phyloP scores from a whole-genome alignment of 1,140 invertebrate genomes.

The Heliconius melpomene region DNA sequence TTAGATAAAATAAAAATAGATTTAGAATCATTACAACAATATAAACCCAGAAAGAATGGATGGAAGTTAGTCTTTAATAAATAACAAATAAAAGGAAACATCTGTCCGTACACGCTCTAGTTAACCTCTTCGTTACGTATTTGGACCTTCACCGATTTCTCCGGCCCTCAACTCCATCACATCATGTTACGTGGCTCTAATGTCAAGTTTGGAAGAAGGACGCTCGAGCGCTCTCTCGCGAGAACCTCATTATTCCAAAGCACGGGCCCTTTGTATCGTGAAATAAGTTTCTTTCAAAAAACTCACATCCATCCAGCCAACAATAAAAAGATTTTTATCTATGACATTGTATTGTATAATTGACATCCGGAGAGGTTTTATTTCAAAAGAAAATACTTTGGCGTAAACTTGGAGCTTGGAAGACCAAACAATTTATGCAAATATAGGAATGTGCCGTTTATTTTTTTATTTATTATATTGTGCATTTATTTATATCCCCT shows the following conservation, averaged over 20 bases:
- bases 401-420: not conserved
- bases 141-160: slow-evolving; percentile 32
- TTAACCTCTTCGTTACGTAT: slow-evolving; percentile 1
- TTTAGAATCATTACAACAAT: no score
- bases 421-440: not conserved
- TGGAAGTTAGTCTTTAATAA: no score
- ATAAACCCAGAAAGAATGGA: no score
- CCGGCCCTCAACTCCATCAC: slow-evolving; percentile 25
- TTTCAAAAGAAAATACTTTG: slow-evolving; percentile 21
- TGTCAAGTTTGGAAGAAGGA: slow-evolving; percentile 69
- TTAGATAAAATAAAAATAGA: no score
- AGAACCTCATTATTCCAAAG: slow-evolving; percentile 76
- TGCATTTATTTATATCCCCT: no score
- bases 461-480: no score
- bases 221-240: slow-evolving; percentile 53
- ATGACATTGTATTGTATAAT: slow-evolving; percentile 38
- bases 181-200: slow-evolving; percentile 49
- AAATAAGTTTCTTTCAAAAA: slow-evolving; percentile 79
- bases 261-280: slow-evolving; percentile 72
- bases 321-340: slow-evolving; percentile 41
- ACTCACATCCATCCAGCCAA: slow-evolving; percentile 55
- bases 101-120: not conserved
- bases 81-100: not conserved
- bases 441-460: not conserved
- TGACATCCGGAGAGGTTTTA: slow-evolving; percentile 25